Evolutionary conservation across 1,140 invertebrate genomes (phyloP).

Genomic region (Anoplolepis gracilipes): DNA sequence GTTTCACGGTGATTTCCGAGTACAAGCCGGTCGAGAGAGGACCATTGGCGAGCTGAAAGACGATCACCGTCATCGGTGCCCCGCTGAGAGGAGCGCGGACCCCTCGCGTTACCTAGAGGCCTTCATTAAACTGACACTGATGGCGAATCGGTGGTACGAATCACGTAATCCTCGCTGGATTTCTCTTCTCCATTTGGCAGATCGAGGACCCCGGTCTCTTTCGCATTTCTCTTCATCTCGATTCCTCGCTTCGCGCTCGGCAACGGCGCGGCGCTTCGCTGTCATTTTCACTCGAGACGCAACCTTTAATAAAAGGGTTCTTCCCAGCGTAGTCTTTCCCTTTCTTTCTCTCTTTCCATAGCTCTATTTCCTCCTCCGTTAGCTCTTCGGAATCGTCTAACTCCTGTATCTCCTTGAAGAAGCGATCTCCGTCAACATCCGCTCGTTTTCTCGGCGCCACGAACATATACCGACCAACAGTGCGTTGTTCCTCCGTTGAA

Average conservation of each 20-base stretch:
- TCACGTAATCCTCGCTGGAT: conserved; percentile 76
- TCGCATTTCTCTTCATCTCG: conserved; percentile 55
- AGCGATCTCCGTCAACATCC: not conserved
- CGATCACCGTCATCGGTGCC: conserved; percentile 76
- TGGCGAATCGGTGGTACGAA: conserved; percentile 79
- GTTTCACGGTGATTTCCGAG: conserved; percentile 74
- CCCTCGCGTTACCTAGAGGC: conserved; percentile 76
- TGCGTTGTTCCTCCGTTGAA: not conserved
- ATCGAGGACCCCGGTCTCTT: conserved; percentile 61
- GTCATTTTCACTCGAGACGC: conserved; percentile 63
- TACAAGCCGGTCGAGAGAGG: conserved; percentile 36
- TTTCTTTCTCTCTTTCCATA: not conserved
- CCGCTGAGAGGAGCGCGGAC: conserved; percentile 72
- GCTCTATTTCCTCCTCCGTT: conserved; percentile 44
- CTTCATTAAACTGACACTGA: conserved; percentile 81
- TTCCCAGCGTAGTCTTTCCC: conserved; percentile 2
- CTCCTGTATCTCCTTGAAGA: not conserved
- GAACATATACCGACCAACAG: not conserved
- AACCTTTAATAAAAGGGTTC: conserved; percentile 71
- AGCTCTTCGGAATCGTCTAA: conserved; percentile 57
- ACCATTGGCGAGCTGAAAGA: conserved; percentile 72
- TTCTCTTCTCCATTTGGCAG: conserved; percentile 73
- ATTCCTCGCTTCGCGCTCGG: conserved; percentile 26
- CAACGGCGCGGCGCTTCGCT: conserved; percentile 26
- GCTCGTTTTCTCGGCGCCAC: conserved; percentile 54